Percentiles rank a stretch among this genome's conserved stretches.
These are phyloP conservation scores for Pseudorhombus dupliciocellatus DNA, from an alignment of 2,113 vertebrate genomes.

Conservation along the genomic window DNA sequence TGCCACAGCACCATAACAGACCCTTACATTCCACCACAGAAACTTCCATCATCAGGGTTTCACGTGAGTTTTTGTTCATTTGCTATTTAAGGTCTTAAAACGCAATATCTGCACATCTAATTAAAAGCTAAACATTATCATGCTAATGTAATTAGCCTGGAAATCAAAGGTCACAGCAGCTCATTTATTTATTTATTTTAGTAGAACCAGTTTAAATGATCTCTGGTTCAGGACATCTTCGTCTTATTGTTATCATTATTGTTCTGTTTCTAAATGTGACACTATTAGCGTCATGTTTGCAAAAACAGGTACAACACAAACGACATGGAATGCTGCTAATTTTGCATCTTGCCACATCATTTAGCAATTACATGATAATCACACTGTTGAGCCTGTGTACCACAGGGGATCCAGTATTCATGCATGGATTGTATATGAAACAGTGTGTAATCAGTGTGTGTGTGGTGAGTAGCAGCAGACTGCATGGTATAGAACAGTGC, in stretches of 20 bases:
- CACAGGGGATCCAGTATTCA: slow-evolving; percentile 13
- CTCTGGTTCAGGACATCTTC: too few species aligned
- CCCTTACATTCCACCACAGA: slow-evolving; percentile 48
- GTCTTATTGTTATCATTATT: background rate
- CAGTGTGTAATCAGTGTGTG: background rate
- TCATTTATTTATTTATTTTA: slow-evolving; percentile 35
- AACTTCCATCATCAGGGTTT: slow-evolving; percentile 31
- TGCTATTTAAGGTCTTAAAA: slow-evolving; percentile 31
- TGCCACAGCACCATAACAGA: slow-evolving; percentile 54
- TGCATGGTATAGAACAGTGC: background rate
- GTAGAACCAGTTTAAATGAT: too few species aligned
- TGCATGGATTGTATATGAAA: slow-evolving; percentile 31
- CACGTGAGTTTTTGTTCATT: slow-evolving; percentile 41
- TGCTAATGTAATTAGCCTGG: slow-evolving; percentile 8
- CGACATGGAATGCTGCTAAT: background rate
- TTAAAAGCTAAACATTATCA: slow-evolving; percentile 29
- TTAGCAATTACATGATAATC: slow-evolving; percentile 27
- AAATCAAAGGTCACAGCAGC: slow-evolving; percentile 40
- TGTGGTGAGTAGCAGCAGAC: background rate
- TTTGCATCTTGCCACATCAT: slow-evolving; percentile 5
- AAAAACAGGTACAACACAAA: slow-evolving; percentile 2
- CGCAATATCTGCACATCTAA: background rate
- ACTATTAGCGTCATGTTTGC: slow-evolving; percentile 13
- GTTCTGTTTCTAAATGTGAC: background rate
- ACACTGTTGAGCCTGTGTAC: background rate